phyloP scores from a whole-genome alignment of 30 jellyfish, hydroid and myxozoan genomes.

The Cassiopea andromeda region DNA sequence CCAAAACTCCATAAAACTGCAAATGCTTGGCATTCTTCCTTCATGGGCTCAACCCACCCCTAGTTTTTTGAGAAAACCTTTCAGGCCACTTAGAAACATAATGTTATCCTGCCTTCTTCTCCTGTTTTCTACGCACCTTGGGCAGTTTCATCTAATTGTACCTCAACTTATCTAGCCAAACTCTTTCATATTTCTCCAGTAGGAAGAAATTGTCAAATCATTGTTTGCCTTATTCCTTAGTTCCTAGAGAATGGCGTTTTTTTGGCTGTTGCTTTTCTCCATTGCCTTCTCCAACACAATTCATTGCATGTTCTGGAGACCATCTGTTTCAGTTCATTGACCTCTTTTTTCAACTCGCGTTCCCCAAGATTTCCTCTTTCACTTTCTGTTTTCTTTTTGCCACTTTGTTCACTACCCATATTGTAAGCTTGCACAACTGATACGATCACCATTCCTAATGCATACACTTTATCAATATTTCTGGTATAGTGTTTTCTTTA shows the following conservation, averaged over 20 bases:
- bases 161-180: too few relatives aligned
- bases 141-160: too few relatives aligned
- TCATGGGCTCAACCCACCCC: too few relatives aligned
- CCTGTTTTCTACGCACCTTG: too few relatives aligned
- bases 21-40: too few relatives aligned
- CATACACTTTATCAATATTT: neutral
- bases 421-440: neutral
- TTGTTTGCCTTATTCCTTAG: neutral
- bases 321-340: neutral
- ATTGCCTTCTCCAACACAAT: neutral
- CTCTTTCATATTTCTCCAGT: neutral
- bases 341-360: neutral
- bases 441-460: neutral
- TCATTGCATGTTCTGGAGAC: neutral
- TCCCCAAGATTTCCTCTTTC: neutral
- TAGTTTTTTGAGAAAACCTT: too few relatives aligned
- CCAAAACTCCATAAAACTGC: too few relatives aligned
- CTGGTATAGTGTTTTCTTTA: neutral
- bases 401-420: neutral
- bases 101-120: too few relatives aligned
- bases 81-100: too few relatives aligned
- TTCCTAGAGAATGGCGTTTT: neutral
- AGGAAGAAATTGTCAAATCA: too few relatives aligned
- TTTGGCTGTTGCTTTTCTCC: neutral
- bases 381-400: neutral